Evolutionary conservation across 2,888 invertebrate species (phyloP), one percentile per base, ranked within the genome.

Genomic region (Volucella bombylans): DNA sequence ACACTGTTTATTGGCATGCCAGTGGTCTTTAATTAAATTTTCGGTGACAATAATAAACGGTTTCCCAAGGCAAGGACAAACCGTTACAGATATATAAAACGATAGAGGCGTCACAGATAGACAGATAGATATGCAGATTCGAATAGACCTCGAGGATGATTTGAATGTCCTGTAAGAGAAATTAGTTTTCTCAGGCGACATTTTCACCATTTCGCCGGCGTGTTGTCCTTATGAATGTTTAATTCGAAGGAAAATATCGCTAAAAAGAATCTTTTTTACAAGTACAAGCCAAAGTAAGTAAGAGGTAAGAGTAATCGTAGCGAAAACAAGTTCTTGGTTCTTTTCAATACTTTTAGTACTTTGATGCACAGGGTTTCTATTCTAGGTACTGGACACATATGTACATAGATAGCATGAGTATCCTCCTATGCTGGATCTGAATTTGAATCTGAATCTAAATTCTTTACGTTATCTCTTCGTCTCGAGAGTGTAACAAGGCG

Each of bases 1-100:
- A 31, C 31, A 65, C 57, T 69, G 68, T 62, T 76, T 71, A 67
- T 65, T 74, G 69, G 79, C 41, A 73, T 39, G 79, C 59, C 83
- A 73, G 69, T 31, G 31, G 31, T 31, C 38, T 55, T 80, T 85
- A 85, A 85, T 85, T 81, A 85, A 71, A 81, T 85, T 81, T 77
- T 77, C 52, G 50, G 49, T 23, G 52, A 67, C 49, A 54, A 77
- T 65, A 55, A 77, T 67, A 77, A 77, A 82, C 59, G 49, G 61
- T 65, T 76, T 81, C 45, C 55, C 38, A 59, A 67, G 6, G 31
- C 31, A 31, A 31, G 31, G 31, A 31, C 6, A 31, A n/a, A n/a
- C n/a, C 47, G 4, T n/a, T 47, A 47, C 47, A 31, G 31, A 31
- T n/a, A n/a, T n/a, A 6, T n/a, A n/a, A 47, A 11, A n/a, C 6